These are phyloP conservation scores for Stegastes partitus DNA, from an alignment of 2,113 vertebrate species.

Conservation along the genomic window DNA sequence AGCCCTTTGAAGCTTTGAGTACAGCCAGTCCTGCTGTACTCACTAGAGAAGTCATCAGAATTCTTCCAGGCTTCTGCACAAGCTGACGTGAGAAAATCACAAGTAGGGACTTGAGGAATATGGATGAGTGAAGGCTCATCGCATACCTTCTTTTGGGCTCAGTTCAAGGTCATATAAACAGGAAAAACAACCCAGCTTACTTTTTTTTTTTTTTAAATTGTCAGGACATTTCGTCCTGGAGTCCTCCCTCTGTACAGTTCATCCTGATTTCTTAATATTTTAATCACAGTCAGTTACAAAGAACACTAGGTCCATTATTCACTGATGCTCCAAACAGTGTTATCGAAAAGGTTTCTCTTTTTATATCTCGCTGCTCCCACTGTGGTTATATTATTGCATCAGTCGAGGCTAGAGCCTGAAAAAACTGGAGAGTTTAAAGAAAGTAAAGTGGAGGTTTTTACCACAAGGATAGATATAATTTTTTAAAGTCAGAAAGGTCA, in stretches of 20 bases:
- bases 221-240: background rate
- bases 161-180: background rate
- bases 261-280: background rate
- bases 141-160: background rate
- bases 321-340: background rate
- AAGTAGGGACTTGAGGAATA: slow-evolving; percentile 1
- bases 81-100: slow-evolving; percentile 14
- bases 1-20: slow-evolving; percentile 39
- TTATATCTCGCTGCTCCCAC: background rate
- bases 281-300: background rate
- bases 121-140: background rate
- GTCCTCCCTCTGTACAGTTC: background rate
- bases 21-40: slow-evolving; percentile 24
- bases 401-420: background rate
- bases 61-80: slow-evolving; percentile 20
- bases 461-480: background rate
- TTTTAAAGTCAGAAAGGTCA: slow-evolving; percentile 7
- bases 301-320: background rate
- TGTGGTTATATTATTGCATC: background rate
- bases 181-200: background rate
- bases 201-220: background rate
- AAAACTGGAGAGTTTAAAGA: background rate
- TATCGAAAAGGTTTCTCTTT: background rate
- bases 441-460: background rate
- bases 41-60: slow-evolving; percentile 17